These are phyloP conservation scores for Melieria crassipennis DNA, from an alignment of 2,888 invertebrate species.

Conservation along the genomic window DNA sequence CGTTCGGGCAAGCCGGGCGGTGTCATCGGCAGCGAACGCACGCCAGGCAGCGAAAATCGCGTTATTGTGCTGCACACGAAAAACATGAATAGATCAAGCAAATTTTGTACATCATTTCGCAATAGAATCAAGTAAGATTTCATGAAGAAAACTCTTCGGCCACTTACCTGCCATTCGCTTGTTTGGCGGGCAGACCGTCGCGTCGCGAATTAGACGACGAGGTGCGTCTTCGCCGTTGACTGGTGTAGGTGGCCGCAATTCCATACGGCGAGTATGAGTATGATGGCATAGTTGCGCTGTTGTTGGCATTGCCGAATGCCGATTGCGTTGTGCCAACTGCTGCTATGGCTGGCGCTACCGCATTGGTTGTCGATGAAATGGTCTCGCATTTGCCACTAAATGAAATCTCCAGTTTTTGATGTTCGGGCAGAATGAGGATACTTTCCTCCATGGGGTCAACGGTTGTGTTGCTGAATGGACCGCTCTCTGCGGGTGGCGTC, in stretches of 20 bases:
- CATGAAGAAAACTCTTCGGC: neutral
- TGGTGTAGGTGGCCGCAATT: neutral
- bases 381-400: conserved; percentile 55
- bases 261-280: conserved; percentile 21
- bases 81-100: conserved; percentile 6
- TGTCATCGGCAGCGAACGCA: conserved; percentile 67
- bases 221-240: conserved; percentile 50
- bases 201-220: conserved; percentile 60
- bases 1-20: conserved; percentile 67
- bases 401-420: conserved; percentile 58
- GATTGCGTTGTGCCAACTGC: too few species aligned
- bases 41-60: conserved; percentile 58
- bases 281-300: conserved; percentile 5
- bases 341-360: neutral
- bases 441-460: conserved; percentile 55
- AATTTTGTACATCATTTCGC: neutral
- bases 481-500: neutral
- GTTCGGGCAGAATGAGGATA: conserved; percentile 59
- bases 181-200: conserved; percentile 46
- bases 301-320: neutral
- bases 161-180: conserved; percentile 54
- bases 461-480: conserved; percentile 1
- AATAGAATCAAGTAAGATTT: neutral
- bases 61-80: conserved; percentile 50
- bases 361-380: conserved; percentile 32